phyloP scores from a whole-genome alignment of 2,888 invertebrate genomes.

The Stenolophus ochropezus region DNA sequence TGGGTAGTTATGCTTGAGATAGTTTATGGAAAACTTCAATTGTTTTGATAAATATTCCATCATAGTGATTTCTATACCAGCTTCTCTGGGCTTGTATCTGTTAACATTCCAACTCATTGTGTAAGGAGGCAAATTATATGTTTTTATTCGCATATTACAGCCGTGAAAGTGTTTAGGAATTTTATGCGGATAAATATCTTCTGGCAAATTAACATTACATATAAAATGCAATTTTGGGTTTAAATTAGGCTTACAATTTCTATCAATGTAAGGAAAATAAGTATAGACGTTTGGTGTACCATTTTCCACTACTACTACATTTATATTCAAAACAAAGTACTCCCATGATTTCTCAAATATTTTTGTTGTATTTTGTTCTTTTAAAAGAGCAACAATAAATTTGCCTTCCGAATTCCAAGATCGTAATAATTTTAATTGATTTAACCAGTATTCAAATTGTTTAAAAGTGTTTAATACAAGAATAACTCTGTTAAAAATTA shows the following conservation, averaged over 20 bases:
- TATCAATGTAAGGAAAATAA: constrained; percentile 23
- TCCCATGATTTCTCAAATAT: background rate
- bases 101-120: background rate
- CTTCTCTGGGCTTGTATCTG: background rate
- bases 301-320: background rate
- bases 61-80: background rate
- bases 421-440: background rate
- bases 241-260: background rate
- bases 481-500: background rate
- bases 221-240: background rate
- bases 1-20: background rate
- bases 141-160: background rate
- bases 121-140: background rate
- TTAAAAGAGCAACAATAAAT: background rate
- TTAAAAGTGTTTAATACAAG: background rate
- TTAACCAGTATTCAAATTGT: background rate
- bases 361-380: background rate
- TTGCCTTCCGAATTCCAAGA: background rate
- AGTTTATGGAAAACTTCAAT: background rate
- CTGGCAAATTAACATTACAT: background rate
- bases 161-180: background rate
- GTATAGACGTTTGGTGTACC: constrained; percentile 59
- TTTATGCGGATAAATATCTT: background rate
- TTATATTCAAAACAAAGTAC: background rate
- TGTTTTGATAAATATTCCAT: background rate